These are phyloP conservation scores for Drosophila helvetica DNA, from an alignment of 2,888 invertebrate genomes.

Conservation along the genomic window DNA sequence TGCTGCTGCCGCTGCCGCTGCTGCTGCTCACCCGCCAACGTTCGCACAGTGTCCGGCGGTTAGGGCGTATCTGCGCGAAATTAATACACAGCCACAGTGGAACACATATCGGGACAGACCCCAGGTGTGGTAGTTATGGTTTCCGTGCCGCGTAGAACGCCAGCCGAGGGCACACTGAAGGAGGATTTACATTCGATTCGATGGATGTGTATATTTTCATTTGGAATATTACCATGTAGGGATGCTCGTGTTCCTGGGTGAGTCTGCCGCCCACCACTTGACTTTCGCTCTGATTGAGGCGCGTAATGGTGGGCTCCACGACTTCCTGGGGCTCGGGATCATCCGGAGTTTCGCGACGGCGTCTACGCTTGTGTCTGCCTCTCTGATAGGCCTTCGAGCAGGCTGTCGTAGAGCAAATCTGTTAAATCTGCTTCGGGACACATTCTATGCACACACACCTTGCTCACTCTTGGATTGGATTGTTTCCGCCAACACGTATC, in stretches of 20 bases:
- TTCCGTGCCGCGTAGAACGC: constrained; percentile 19
- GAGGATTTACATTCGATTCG: background rate
- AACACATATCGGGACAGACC: constrained; percentile 20
- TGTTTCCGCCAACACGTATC: constrained; percentile 17
- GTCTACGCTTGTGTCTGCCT: constrained; percentile 23
- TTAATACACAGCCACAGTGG: constrained; percentile 47
- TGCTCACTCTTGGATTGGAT: constrained; percentile 16
- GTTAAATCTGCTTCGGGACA: background rate
- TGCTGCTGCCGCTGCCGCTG: background rate
- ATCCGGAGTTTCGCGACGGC: background rate
- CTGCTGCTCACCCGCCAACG: constrained; percentile 38
- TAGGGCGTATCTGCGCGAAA: constrained; percentile 34
- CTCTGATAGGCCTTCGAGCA: constrained; percentile 24
- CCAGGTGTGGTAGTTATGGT: background rate
- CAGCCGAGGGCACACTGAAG: constrained; percentile 44
- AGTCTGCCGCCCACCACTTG: constrained; percentile 33
- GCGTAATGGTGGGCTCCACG: constrained; percentile 23
- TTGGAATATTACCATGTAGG: constrained; percentile 32
- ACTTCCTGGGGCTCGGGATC: constrained; percentile 12
- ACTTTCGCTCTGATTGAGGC: constrained; percentile 16
- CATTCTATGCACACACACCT: constrained; percentile 11
- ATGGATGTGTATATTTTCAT: background rate
- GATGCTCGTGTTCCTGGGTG: constrained; percentile 31
- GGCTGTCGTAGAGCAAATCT: constrained; percentile 9
- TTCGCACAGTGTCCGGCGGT: constrained; percentile 52